Evolutionary conservation across 92 coral and sea anemone genomes (phyloP).

Genomic region (Umimayanthus chanpuru): DNA sequence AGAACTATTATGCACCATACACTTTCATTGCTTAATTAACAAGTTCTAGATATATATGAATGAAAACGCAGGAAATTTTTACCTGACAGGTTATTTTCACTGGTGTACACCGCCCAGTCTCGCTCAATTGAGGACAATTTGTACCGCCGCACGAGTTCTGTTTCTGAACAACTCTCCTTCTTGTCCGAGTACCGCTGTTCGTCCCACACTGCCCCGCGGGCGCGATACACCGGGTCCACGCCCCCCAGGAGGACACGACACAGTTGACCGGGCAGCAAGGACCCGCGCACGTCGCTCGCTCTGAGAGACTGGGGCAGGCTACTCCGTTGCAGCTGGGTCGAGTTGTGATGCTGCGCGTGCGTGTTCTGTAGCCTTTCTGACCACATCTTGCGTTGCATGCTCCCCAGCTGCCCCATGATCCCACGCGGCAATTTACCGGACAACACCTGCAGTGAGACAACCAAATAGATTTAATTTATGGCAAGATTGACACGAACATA

Average conservation of each 20-base stretch:
- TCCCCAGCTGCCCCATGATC: slow-evolving; percentile 46
- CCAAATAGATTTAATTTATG: not conserved
- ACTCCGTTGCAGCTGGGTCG: slow-evolving; percentile 76
- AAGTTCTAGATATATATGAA: too few species aligned
- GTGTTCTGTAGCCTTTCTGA: slow-evolving; percentile 62
- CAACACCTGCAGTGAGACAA: slow-evolving; percentile 84
- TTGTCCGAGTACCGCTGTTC: slow-evolving; percentile 74
- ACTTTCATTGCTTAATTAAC: too few species aligned
- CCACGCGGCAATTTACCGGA: slow-evolving; percentile 75
- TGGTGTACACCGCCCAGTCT: slow-evolving; percentile 77
- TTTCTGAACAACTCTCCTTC: slow-evolving; percentile 61
- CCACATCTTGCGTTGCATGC: slow-evolving; percentile 39
- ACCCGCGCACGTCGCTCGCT: slow-evolving; percentile 63
- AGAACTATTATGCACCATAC: too few species aligned
- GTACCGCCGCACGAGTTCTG: slow-evolving; percentile 80
- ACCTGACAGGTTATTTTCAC: slow-evolving; percentile 84
- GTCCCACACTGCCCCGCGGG: slow-evolving; percentile 58
- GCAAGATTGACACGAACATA: not conserved
- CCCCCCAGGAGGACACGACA: slow-evolving; percentile 80
- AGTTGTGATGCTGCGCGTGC: slow-evolving; percentile 65
- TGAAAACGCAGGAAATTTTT: not conserved
- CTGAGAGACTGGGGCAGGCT: slow-evolving; percentile 70
- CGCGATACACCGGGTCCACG: slow-evolving; percentile 89
- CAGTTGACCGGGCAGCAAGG: slow-evolving; percentile 75
- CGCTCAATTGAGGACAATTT: slow-evolving; percentile 70